Base-by-base conservation (phyloP, 2,888 invertebrate species). In the Clitarchus hookeri region DNA sequence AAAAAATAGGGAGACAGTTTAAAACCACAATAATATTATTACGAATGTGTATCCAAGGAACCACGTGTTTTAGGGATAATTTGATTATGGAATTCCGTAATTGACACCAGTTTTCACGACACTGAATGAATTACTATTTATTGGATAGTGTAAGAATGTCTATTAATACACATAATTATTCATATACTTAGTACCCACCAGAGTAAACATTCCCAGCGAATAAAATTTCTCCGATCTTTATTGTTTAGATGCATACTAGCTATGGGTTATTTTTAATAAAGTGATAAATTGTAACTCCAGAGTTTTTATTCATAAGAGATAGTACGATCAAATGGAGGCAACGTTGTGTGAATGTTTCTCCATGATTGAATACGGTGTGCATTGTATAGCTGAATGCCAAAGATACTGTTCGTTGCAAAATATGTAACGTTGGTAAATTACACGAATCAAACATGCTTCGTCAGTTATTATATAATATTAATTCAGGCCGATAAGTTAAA, bases 241-340 rank as follows among this genome's bases (percentile, higher is more conserved):
- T n/a, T 6, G 16, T 65, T 19, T 65, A 65, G n/a, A n/a, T 19
- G 65, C 19, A 65, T n/a, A 65, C 65, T 65, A 19, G 65, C 65
- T 65, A n/a, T 48, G 48, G 48, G 16, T 48, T 48, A 13, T 48
- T 48, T 48, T 48, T 48, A 48, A 48, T 16, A 48, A 48, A 48
- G 48, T 65, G 19, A 65, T 65, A 65, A 65, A n/a, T 65, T n/a
- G 65, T 65, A n/a, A 65, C n/a, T 65, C n/a, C 65, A 65, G 65
- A n/a, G n/a, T 23, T 65, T 65, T 65, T 11, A n/a, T 12, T 65
- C 65, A n/a, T n/a, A 19, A 9, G n/a, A 0, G n/a, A 65, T 65
- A 65, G 19, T 19, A 65, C 0, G n/a, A 23, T 65, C n/a, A 23
- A 65, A 65, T 19, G n/a, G 65, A 65, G 19, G 16, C 8, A 65